These are phyloP conservation scores for Remorina albescens DNA, from an alignment of 2,797 vertebrate genomes.

Conservation along the genomic window DNA sequence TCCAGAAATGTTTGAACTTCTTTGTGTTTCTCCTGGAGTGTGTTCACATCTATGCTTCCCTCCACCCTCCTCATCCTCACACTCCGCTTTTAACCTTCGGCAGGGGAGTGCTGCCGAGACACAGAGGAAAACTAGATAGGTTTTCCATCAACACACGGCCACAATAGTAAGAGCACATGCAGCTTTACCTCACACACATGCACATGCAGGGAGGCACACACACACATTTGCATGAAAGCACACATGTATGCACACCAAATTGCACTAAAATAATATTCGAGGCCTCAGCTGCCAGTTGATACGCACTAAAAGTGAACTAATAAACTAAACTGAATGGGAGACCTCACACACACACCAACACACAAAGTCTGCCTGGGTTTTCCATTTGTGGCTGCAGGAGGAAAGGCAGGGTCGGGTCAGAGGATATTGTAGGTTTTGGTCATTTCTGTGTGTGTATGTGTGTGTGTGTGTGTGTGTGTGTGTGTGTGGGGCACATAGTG, in stretches of 20 bases:
- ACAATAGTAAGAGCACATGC: conserved; percentile 62
- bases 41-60: conserved; percentile 47
- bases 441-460: conserved; percentile 40
- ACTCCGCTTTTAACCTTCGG: conserved; percentile 68
- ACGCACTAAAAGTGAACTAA: conserved; percentile 29
- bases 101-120: conserved; percentile 71
- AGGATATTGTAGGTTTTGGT: conserved; percentile 76
- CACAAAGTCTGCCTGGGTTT: conserved; percentile 67
- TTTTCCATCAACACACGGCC: conserved; percentile 77
- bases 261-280: conserved; percentile 32
- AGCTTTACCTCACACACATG: conserved; percentile 42
- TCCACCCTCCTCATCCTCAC: conserved; percentile 44
- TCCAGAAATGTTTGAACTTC: background rate
- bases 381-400: conserved; percentile 73
- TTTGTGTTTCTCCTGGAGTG: conserved; percentile 35
- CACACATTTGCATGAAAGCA: conserved; percentile 4
- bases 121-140: conserved; percentile 80
- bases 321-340: conserved; percentile 36
- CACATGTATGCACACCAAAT: background rate
- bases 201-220: conserved; percentile 21
- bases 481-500: conserved; percentile 54
- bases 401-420: conserved; percentile 76
- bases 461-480: conserved; percentile 37
- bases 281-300: conserved; percentile 48
- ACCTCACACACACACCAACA: conserved; percentile 33